These are phyloP conservation scores for Drosophila greeni DNA, from an alignment of 2,888 invertebrate species.

Conservation along the genomic window DNA sequence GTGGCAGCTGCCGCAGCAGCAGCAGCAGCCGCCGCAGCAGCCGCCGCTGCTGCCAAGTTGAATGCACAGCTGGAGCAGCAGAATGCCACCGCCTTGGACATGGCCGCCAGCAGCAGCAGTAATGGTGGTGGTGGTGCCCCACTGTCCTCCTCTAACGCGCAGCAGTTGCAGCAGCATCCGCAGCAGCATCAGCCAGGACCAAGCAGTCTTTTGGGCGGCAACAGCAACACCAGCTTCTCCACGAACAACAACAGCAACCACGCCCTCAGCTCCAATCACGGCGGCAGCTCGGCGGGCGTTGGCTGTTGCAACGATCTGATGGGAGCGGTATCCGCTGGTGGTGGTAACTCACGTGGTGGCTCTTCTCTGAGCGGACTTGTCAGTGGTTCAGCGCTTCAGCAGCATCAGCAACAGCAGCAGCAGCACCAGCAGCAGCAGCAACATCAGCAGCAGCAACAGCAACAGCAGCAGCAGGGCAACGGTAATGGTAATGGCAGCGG, in stretches of 20 bases:
- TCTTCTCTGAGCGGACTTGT: conserved; percentile 10
- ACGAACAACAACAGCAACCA: conserved; percentile 55
- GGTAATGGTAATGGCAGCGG: conserved; percentile 23
- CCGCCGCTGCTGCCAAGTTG: conserved; percentile 60
- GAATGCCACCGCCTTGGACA: conserved; percentile 51
- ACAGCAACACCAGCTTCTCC: conserved; percentile 51
- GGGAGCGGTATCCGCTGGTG: conserved; percentile 24
- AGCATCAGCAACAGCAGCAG: conserved; percentile 43
- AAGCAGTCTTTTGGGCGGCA: conserved; percentile 50
- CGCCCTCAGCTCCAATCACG: conserved; percentile 44
- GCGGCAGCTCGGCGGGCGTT: conserved; percentile 21
- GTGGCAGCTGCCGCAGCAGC: conserved; percentile 59
- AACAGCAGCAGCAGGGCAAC: conserved; percentile 39
- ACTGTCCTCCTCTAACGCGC: background rate
- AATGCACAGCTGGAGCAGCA: conserved; percentile 61
- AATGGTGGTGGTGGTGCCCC: no score
- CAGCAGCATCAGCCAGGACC: conserved; percentile 12
- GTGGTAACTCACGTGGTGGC: conserved; percentile 43
- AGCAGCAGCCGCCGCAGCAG: conserved; percentile 64
- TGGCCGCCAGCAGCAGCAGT: conserved; percentile 44
- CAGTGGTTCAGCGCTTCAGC: conserved; percentile 62
- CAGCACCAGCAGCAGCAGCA: conserved; percentile 45
- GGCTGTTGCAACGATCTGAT: conserved; percentile 25
- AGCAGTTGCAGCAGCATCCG: background rate
- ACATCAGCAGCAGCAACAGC: conserved; percentile 25